These are phyloP conservation scores for Grapholita molesta DNA, from an alignment of 1,140 invertebrate genomes.

Conservation along the genomic window DNA sequence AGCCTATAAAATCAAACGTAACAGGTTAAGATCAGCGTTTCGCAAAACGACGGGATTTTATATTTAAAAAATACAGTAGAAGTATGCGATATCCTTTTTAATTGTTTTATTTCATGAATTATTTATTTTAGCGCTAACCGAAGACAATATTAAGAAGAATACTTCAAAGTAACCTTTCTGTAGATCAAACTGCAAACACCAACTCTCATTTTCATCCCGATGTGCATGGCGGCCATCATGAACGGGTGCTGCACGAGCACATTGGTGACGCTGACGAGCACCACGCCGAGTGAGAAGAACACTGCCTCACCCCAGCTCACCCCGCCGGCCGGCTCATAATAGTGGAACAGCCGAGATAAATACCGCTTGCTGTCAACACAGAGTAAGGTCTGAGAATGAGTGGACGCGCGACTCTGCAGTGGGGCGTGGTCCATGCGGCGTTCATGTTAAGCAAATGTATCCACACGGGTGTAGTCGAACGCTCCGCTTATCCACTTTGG, in stretches of 20 bases:
- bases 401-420: too few species aligned
- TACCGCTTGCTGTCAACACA: conserved; percentile 32
- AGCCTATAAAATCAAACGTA: conserved; percentile 48
- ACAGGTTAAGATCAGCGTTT: conserved; percentile 17
- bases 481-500: too few species aligned
- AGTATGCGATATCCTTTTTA: too few species aligned
- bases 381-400: too few species aligned
- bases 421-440: too few species aligned
- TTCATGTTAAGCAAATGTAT: too few species aligned
- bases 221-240: conserved; percentile 83
- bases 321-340: conserved; percentile 66
- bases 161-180: conserved; percentile 85
- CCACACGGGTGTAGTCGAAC: too few species aligned
- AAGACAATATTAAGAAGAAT: too few species aligned
- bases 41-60: too few species aligned
- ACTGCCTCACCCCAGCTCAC: conserved; percentile 77
- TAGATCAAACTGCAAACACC: conserved; percentile 86
- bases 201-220: conserved; percentile 86
- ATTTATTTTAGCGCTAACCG: too few species aligned
- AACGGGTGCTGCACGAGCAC: conserved; percentile 84
- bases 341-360: conserved; percentile 75
- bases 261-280: conserved; percentile 80
- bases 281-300: conserved; percentile 80
- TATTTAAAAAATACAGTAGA: too few species aligned
- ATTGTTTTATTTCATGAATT: too few species aligned